Percentiles rank a stretch among this genome's conserved stretches.
Conservation (phyloP, 2,113 vertebrate species). For the Scomber japonicus region DNA sequence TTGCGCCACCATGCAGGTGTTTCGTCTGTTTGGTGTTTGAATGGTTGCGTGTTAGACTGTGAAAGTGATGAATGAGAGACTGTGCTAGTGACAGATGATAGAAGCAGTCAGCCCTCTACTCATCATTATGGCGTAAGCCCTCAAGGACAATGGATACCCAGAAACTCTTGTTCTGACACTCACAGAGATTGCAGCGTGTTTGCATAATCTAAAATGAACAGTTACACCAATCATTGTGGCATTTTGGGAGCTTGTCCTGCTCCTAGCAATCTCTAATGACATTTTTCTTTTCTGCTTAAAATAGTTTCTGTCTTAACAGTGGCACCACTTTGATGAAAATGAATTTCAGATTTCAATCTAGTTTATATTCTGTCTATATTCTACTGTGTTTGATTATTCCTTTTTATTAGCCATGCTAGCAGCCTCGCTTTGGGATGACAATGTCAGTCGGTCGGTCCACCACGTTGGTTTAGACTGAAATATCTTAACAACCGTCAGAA, state of each 20-base stretch:
- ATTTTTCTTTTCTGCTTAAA: conserved; percentile 6
- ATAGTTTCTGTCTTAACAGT: neutral
- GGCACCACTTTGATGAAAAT: neutral
- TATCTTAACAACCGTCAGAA: too few relatives aligned
- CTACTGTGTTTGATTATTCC: neutral
- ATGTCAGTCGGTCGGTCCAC: too few relatives aligned
- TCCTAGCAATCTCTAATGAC: neutral
- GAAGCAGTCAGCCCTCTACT: conserved; percentile 51
- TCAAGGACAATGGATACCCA: conserved; percentile 61
- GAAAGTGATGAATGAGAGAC: conserved; percentile 60
- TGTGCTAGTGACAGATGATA: conserved; percentile 65
- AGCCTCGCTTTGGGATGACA: too few relatives aligned
- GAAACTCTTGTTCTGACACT: conserved; percentile 44
- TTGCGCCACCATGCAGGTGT: conserved; percentile 50
- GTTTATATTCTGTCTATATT: neutral
- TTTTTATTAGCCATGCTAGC: neutral
- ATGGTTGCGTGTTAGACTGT: conserved; percentile 30
- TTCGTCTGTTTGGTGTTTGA: conserved; percentile 52
- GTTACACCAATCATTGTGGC: conserved; percentile 49
- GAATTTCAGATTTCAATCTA: neutral
- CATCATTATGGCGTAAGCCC: conserved; percentile 53
- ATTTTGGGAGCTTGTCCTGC: conserved; percentile 27
- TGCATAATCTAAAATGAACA: conserved; percentile 72
- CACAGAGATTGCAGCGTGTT: conserved; percentile 46
- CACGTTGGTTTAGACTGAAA: too few relatives aligned